phyloP scores from a whole-genome alignment of 2,797 vertebrate genomes.

The Paramormyrops hopkinsi region DNA sequence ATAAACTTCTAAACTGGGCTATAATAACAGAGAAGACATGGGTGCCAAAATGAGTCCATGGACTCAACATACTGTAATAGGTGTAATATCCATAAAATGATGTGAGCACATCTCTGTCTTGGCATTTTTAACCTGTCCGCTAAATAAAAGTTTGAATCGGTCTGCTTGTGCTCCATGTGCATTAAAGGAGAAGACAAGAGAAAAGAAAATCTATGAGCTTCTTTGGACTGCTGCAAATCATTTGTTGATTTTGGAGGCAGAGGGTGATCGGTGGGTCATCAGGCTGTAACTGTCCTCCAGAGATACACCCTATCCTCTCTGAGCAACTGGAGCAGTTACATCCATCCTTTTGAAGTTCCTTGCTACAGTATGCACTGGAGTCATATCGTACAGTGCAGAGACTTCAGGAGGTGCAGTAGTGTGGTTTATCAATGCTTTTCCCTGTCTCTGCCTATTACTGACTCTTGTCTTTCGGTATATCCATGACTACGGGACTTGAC shows the following conservation, averaged over 20 bases:
- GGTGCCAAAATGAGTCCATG: background rate
- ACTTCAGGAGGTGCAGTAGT: background rate
- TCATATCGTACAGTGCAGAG: background rate
- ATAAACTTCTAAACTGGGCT: background rate
- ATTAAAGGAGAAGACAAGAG: background rate
- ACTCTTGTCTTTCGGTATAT: background rate
- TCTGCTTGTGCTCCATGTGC: background rate
- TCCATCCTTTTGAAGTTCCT: background rate
- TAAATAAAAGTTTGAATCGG: background rate
- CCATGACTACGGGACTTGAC: background rate
- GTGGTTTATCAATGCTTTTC: background rate
- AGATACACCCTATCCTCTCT: background rate
- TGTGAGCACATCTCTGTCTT: background rate
- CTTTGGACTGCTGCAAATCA: background rate
- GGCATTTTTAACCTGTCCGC: background rate
- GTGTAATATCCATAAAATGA: background rate
- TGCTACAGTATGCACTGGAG: background rate
- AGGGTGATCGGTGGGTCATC: background rate
- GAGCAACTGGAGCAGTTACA: background rate
- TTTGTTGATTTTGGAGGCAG: background rate
- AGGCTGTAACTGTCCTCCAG: background rate
- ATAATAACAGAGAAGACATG: background rate
- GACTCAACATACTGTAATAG: background rate
- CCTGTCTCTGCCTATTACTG: background rate
- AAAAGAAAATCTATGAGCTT: background rate